These are phyloP conservation scores for Drosophila leontia DNA, from an alignment of 1,140 invertebrate genomes.

Conservation along the genomic window DNA sequence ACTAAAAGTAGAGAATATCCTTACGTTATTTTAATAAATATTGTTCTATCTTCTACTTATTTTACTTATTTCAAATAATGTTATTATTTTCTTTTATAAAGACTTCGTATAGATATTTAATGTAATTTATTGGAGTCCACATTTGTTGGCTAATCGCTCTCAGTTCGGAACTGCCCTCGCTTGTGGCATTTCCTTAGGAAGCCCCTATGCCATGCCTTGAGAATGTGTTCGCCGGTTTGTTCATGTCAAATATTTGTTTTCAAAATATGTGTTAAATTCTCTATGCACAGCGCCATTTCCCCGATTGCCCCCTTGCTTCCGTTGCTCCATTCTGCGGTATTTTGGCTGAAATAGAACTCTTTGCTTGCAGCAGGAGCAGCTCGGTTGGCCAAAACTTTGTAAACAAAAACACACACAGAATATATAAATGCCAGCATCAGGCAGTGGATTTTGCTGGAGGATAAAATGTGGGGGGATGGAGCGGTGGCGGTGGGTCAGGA, in stretches of 20 bases:
- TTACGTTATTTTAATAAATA: not conserved
- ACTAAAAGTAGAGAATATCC: not conserved
- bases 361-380: slow-evolving; percentile 37
- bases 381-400: slow-evolving; percentile 59
- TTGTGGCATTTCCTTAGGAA: slow-evolving; percentile 12
- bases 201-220: not conserved
- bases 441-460: slow-evolving; percentile 22
- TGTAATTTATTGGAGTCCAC: not conserved
- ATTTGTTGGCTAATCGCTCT: slow-evolving; percentile 2
- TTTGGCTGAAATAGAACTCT: slow-evolving; percentile 36
- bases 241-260: slow-evolving; percentile 72
- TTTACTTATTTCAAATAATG: too few species aligned
- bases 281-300: slow-evolving; percentile 26
- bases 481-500: slow-evolving; percentile 9
- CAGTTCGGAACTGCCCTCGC: not conserved
- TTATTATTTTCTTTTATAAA: not conserved
- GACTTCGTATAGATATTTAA: too few species aligned
- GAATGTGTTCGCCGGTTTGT: slow-evolving; percentile 44
- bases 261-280: slow-evolving; percentile 75
- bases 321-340: slow-evolving; percentile 42
- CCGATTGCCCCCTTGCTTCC: not conserved
- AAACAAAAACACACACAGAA: slow-evolving; percentile 64
- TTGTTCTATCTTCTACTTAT: not conserved
- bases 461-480: slow-evolving; percentile 16
- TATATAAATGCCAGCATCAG: slow-evolving; percentile 59